A percentile compares a stretch with the other conserved stretches of the same genome.
These are phyloP conservation scores for Quiscalus mexicanus DNA, from an alignment of 2,113 vertebrate genomes.

Conservation along the genomic window DNA sequence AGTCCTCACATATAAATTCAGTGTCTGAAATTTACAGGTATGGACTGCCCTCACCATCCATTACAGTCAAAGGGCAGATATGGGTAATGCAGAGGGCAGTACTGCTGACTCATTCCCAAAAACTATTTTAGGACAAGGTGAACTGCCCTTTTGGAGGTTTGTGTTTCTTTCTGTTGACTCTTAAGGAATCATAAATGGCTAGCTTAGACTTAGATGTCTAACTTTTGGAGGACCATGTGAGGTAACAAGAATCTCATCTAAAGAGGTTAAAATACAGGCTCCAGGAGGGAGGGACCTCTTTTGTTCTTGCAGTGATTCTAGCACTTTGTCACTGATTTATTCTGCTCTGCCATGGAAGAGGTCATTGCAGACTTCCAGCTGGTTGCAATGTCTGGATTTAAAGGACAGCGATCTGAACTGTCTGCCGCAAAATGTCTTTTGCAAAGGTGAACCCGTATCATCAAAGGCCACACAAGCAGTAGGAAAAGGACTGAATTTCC, in stretches of 20 bases:
- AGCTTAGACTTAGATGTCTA: neutral
- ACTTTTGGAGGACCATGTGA: neutral
- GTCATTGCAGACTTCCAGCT: constrained; percentile 44
- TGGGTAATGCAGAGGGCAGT: neutral
- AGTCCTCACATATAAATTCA: neutral
- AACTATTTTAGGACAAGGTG: neutral
- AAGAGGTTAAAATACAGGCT: neutral
- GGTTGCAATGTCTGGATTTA: constrained; percentile 46
- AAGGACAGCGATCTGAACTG: neutral
- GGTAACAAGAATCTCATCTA: neutral
- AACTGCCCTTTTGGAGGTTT: neutral
- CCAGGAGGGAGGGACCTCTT: neutral
- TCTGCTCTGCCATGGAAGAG: constrained; percentile 5
- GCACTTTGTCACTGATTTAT: constrained; percentile 29
- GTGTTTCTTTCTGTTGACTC: neutral
- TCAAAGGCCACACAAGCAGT: constrained; percentile 29
- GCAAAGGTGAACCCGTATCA: neutral
- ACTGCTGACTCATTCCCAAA: constrained; percentile 13
- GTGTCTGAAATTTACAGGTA: neutral
- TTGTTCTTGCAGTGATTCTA: constrained; percentile 14
- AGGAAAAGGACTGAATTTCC: constrained; percentile 6
- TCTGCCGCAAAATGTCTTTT: neutral
- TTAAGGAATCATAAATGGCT: neutral
- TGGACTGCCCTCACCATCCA: neutral
- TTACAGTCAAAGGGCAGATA: neutral